Evolutionary conservation across 2,888 invertebrate genomes (phyloP).

Genomic region (Drosophila siamana): DNA sequence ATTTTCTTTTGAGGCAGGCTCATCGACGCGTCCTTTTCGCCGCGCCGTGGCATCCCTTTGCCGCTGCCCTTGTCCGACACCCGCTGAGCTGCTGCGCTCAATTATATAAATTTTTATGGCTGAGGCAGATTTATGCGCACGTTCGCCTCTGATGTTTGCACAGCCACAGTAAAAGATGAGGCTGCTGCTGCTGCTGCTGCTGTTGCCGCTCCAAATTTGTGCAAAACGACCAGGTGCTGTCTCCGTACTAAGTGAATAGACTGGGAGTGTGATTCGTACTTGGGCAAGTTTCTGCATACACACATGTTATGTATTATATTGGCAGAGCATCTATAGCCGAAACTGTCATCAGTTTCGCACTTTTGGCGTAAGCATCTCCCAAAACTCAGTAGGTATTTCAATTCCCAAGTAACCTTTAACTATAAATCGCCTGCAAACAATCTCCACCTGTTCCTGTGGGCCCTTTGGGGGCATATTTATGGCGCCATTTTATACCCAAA

Average conservation of each 20-base stretch:
- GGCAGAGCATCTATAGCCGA: background rate
- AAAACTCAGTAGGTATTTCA: constrained; percentile 31
- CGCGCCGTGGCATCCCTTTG: constrained; percentile 57
- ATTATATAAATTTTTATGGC: constrained; percentile 79
- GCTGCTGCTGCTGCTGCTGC: background rate
- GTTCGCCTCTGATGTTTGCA: constrained; percentile 69
- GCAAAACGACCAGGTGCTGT: background rate
- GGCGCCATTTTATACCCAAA: constrained; percentile 18
- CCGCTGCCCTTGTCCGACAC: constrained; percentile 32
- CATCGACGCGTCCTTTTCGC: constrained; percentile 32
- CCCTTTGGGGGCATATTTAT: constrained; percentile 59
- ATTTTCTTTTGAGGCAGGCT: constrained; percentile 69
- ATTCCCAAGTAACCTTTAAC: constrained; percentile 32
- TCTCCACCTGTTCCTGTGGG: constrained; percentile 28
- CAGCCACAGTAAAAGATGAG: constrained; percentile 37
- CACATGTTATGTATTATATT: too few species aligned
- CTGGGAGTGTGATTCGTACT: constrained; percentile 3
- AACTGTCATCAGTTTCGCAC: constrained; percentile 1
- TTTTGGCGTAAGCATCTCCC: constrained; percentile 24
- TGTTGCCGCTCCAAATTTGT: background rate
- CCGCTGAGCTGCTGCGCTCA: constrained; percentile 66
- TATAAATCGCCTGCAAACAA: constrained; percentile 44
- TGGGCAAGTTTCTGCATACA: too few species aligned
- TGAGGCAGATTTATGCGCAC: constrained; percentile 70
- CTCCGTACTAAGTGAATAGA: background rate